Conservation (phyloP, 2,113 vertebrate genomes). For the Hypomesus transpacificus region DNA sequence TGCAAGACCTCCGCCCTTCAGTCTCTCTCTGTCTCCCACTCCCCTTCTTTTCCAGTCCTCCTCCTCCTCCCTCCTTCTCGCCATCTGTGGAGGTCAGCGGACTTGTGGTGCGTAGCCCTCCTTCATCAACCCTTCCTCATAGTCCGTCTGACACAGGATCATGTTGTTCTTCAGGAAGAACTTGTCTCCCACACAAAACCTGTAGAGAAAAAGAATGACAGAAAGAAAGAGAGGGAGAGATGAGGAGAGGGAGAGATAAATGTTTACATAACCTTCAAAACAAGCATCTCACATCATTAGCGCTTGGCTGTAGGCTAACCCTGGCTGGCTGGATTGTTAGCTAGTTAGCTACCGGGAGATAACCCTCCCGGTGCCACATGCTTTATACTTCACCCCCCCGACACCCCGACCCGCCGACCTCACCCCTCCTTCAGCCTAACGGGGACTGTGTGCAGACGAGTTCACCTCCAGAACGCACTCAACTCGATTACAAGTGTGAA, state of each 20-base stretch:
- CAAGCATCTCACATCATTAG: conserved; percentile 25
- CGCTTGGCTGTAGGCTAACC: neutral
- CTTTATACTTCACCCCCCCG: neutral
- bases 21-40: conserved; percentile 33
- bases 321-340: neutral
- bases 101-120: conserved; percentile 95
- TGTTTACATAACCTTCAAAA: conserved; percentile 20
- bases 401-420: neutral
- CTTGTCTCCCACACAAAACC: conserved; percentile 99
- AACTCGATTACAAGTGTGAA: conserved; percentile 29
- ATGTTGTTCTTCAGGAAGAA: conserved; percentile 99
- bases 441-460: conserved; percentile 4
- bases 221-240: neutral
- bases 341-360: neutral
- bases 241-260: conserved; percentile 6
- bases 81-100: conserved; percentile 75
- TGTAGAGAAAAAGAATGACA: conserved; percentile 48
- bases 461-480: conserved; percentile 22
- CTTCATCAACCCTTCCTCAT: conserved; percentile 98
- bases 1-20: conserved; percentile 49
- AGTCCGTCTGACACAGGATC: conserved; percentile 99
- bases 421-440: neutral
- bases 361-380: neutral
- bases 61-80: conserved; percentile 16
- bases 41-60: conserved; percentile 41